Percentiles rank a stretch among this genome's conserved stretches.
phyloP scores from a whole-genome alignment of 1,140 invertebrate species.

The Drosophila rhopaloa region DNA sequence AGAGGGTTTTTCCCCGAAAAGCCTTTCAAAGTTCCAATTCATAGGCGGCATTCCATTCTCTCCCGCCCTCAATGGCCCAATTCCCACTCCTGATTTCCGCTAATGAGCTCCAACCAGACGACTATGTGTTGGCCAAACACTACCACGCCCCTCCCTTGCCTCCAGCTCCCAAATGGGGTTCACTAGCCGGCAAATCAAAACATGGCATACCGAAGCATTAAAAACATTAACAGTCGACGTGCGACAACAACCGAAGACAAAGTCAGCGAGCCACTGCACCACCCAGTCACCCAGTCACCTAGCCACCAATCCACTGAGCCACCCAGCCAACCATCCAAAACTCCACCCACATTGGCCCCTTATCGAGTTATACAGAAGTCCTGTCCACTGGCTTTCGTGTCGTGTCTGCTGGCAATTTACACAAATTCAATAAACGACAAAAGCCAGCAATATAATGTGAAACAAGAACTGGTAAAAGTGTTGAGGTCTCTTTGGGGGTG shows the following conservation, averaged over 20 bases:
- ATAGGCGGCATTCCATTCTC: slow-evolving; percentile 3
- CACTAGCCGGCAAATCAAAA: slow-evolving; percentile 59
- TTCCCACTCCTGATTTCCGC: slow-evolving; percentile 28
- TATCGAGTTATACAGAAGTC: slow-evolving; percentile 17
- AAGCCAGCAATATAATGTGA: slow-evolving; percentile 22
- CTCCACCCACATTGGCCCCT: slow-evolving; percentile 14
- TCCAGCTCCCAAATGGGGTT: slow-evolving; percentile 22
- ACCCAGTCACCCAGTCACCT: neutral
- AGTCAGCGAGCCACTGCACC: slow-evolving; percentile 4
- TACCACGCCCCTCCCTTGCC: neutral
- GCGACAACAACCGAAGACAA: slow-evolving; percentile 36
- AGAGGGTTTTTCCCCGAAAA: slow-evolving; percentile 14
- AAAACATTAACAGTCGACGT: slow-evolving; percentile 61
- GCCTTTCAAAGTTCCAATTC: slow-evolving; percentile 25
- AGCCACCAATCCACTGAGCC: neutral
- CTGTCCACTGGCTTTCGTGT: slow-evolving; percentile 30
- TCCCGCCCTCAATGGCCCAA: slow-evolving; percentile 10
- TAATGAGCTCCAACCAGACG: slow-evolving; percentile 52
- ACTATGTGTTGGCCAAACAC: slow-evolving; percentile 30
- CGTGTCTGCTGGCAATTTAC: slow-evolving; percentile 75
- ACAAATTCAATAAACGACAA: slow-evolving; percentile 75
- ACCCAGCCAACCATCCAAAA: slow-evolving; percentile 1
- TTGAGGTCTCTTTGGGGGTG: slow-evolving; percentile 19
- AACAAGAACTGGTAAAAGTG: slow-evolving; percentile 40
- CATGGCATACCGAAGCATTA: slow-evolving; percentile 55